phyloP scores from a whole-genome alignment of 2,888 invertebrate genomes.

The Allolobophora icterica region DNA sequence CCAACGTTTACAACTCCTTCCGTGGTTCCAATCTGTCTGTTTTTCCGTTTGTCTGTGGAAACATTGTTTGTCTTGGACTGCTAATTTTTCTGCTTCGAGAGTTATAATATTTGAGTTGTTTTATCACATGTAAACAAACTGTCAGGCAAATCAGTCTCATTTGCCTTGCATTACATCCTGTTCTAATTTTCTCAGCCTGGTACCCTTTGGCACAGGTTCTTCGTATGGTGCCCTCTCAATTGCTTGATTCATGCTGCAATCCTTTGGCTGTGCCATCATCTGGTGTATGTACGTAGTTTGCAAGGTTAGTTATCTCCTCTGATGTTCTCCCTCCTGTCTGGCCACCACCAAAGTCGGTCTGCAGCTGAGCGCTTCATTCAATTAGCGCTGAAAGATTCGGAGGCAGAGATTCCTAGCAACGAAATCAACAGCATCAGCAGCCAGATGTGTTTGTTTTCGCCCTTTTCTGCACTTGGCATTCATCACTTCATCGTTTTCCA shows the following conservation, averaged over 20 bases:
- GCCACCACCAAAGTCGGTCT: neutral
- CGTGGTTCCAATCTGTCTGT: neutral
- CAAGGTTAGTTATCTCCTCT: neutral
- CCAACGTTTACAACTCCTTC: neutral
- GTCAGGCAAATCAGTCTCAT: neutral
- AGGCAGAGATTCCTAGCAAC: neutral
- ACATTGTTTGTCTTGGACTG: neutral
- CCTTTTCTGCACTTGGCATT: neutral
- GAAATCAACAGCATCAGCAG: neutral
- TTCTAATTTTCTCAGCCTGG: slow-evolving; percentile 3
- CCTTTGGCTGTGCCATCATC: neutral
- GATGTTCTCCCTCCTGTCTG: neutral
- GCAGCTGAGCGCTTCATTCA: neutral
- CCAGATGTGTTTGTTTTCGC: slow-evolving; percentile 7
- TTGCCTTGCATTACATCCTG: neutral
- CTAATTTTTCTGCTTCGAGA: neutral
- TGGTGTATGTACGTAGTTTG: neutral
- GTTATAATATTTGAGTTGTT: slow-evolving; percentile 17
- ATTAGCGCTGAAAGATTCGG: neutral
- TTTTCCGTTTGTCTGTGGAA: neutral
- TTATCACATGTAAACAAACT: neutral
- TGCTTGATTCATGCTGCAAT: neutral
- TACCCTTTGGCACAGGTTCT: neutral
- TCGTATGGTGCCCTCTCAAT: neutral
- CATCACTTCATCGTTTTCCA: neutral